Evolutionary conservation across 2,888 invertebrate species (phyloP).

Genomic region (Tenodera sinensis): DNA sequence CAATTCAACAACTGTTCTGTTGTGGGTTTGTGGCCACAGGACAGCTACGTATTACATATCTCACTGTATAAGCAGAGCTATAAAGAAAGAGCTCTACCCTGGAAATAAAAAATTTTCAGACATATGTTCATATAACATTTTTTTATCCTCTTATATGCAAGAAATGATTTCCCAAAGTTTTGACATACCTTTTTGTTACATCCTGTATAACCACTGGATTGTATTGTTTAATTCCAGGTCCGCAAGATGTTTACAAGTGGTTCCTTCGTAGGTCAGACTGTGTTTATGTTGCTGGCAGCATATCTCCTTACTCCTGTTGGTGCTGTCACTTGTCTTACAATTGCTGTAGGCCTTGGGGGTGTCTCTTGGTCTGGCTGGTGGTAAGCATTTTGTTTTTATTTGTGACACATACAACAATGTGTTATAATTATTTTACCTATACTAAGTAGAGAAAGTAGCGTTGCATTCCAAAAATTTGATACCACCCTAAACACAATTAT

Average conservation of each 20-base stretch:
- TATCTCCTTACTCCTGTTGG: constrained; percentile 64
- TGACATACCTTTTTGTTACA: too few species aligned
- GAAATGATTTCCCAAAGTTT: too few species aligned
- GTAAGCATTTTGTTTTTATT: constrained; percentile 46
- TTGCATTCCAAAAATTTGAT: too few species aligned
- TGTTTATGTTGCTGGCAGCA: constrained; percentile 82
- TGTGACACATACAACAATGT: neutral
- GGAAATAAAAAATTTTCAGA: too few species aligned
- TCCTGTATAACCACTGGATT: neutral
- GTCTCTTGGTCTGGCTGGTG: constrained; percentile 92
- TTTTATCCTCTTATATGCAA: too few species aligned
- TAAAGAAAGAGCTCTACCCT: too few species aligned
- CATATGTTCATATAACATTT: too few species aligned
- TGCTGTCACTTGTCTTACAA: constrained; percentile 76
- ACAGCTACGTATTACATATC: too few species aligned
- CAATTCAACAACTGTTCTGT: too few species aligned
- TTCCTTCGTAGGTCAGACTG: constrained; percentile 74
- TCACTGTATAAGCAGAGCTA: too few species aligned
- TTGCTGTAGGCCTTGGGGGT: constrained; percentile 86
- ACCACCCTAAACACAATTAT: constrained; percentile 40
- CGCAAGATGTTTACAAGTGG: constrained; percentile 69
- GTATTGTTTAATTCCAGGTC: constrained; percentile 41
- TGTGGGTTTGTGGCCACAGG: too few species aligned
- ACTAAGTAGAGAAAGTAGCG: too few species aligned
- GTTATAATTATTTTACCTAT: neutral